phyloP scores from a whole-genome alignment of 2,888 invertebrate genomes.

The Cheilosia soror region DNA sequence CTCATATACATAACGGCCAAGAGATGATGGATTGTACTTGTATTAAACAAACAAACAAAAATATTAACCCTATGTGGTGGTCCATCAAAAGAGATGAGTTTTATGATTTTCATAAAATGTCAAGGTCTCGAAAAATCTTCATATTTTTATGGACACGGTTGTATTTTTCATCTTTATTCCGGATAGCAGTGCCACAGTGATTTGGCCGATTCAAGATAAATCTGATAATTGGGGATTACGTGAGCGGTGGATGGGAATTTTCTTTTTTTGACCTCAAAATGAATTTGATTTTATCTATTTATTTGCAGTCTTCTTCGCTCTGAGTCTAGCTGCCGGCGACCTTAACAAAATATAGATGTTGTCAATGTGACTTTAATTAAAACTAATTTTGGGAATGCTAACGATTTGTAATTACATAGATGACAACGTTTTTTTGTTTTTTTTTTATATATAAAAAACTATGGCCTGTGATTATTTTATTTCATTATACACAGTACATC shows the following conservation, averaged over 20 bases:
- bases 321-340: not conserved
- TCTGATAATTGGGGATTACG: not conserved
- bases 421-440: not conserved
- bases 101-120: not conserved
- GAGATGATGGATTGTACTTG: conserved; percentile 6
- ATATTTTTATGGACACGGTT: not conserved
- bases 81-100: not conserved
- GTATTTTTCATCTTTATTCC: not conserved
- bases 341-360: not conserved
- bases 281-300: not conserved
- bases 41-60: not conserved
- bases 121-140: conserved; percentile 4
- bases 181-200: not conserved
- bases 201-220: conserved; percentile 2
- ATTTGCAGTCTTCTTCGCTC: not conserved
- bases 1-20: not conserved
- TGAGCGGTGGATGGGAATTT: not conserved
- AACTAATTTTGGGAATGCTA: not conserved
- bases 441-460: not conserved
- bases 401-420: not conserved
- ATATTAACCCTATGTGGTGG: not conserved
- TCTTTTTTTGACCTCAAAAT: not conserved
- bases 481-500: not conserved
- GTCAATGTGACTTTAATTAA: not conserved
- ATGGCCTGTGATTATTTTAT: conserved; percentile 2